Base-by-base conservation (phyloP, 1,140 invertebrate genomes). In the Antheraea mylitta region DNA sequence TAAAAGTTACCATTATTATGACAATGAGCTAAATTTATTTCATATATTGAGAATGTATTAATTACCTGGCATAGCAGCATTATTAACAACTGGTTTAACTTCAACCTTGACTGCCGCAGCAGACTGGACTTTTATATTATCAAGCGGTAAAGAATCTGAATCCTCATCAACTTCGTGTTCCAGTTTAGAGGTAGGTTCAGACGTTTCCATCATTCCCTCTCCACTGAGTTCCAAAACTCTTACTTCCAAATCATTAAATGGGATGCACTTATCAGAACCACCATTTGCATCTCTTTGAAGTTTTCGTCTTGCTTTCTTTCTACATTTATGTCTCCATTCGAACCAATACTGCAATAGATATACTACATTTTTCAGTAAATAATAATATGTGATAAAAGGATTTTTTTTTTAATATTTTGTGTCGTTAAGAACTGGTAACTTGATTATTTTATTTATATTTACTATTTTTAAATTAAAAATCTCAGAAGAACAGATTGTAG, bases 261-360 rank as follows among this genome's bases (percentile, higher is more conserved):
- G 81, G 7, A 83, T 70, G 73, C 80, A 80, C 77, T 82, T 82
- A 36, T 80, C 85, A 48, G 77, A 59, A n/a, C 73, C 71, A 42
- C 73, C 74, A 64, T 79, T 70, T 11, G 82, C 45, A 5, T 69
- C 74, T 16, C 76, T 76, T 18, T 81, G 79, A 62, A 73, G 77
- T 69, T 82, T 80, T 64, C 78, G 68, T 64, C 82, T 78, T 38
- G 86, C 86, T 78, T 91, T 91, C 80, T 82, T 91, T 72, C 86
- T 87, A 67, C 87, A 89, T 73, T 88, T 91, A 67, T 88, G 85
- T 58, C 86, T 70, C 87, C 87, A 91, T 77, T 89, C 86, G 78
- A 89, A 85, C 87, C 86, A 89, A 64, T 91, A 91, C 89, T 91
- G 78, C 65, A 85, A 87, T 64, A 45, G 38, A 30, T 58, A 4